Base-by-base conservation (phyloP, 2,113 vertebrate genomes). In the Aspiorhynchus laticeps region DNA sequence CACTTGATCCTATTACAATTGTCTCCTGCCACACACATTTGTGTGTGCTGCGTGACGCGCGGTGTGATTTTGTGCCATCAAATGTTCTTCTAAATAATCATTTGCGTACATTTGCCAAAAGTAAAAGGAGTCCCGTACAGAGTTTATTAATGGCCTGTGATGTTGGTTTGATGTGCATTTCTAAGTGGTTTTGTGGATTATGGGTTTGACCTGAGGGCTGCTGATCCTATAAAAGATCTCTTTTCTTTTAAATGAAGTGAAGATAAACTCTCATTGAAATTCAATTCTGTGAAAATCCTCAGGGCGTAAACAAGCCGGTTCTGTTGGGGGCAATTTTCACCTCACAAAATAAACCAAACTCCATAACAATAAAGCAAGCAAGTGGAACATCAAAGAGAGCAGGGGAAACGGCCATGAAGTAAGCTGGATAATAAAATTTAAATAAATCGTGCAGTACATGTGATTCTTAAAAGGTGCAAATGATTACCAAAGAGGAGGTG, bases 201-300 rank as follows among this genome's bases (percentile, higher is more conserved):
- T 51, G 33, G 82, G 41, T 61, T 86, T 91, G 90, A 88, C 85
- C 88, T 69, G 69, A 65, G 80, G 87, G 83, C 63, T 88, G 61
- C 81, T 74, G 86, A 77, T 89, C 77, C 78, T 80, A 82, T 43
- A 69, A 86, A 84, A 79, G 28, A 65, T 84, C 46, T 69, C 4
- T 74, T 84, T 84, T 84, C 83, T 83, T 84, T 74, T 79, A 89
- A 88, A 88, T 71, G 74, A 85, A 85, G 86, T 84, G 69, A 75
- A 83, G 81, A 90, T 86, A 91, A 88, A 90, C 88, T 86, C 84
- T 69, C 78, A 87, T 77, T 88, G 90, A 88, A 91, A 91, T 82
- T 56, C 87, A 91, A 90, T 89, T 80, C 84, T 86, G 89, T 75
- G 78, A 90, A 90, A 91, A 90, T 86, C 80, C 80, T 86, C 86